A percentile compares a stretch with the other conserved stretches of the same genome.
These are phyloP conservation scores for Linepithema humile DNA, from an alignment of 1,140 invertebrate genomes.

Conservation along the genomic window DNA sequence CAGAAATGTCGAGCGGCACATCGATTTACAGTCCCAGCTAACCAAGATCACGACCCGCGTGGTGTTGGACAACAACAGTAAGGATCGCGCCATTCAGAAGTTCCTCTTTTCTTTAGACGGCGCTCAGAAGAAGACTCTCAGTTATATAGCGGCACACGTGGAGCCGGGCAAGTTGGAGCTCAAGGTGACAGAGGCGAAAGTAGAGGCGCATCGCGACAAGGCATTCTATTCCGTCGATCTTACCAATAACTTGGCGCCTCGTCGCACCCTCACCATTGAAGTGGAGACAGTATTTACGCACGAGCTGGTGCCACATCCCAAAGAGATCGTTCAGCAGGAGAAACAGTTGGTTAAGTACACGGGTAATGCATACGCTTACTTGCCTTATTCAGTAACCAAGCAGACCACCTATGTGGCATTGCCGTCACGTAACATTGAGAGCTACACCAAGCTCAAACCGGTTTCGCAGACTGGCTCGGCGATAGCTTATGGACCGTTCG, in stretches of 20 bases:
- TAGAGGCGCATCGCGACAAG: conserved; percentile 84
- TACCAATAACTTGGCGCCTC: conserved; percentile 86
- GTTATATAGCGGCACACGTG: conserved; percentile 89
- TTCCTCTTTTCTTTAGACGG: conserved; percentile 91
- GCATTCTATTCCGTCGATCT: conserved; percentile 87
- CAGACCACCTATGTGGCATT: conserved; percentile 94
- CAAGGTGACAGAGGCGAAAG: conserved; percentile 85
- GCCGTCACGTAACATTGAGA: conserved; percentile 92
- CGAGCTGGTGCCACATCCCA: conserved; percentile 92
- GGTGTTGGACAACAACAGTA: conserved; percentile 92
- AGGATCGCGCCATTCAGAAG: conserved; percentile 86
- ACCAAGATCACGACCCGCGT: conserved; percentile 93
- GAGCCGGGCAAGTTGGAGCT: conserved; percentile 88
- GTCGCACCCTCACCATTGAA: conserved; percentile 86
- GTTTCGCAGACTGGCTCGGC: conserved; percentile 90
- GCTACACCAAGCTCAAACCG: conserved; percentile 94
- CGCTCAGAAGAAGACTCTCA: conserved; percentile 87
- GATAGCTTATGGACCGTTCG: conserved; percentile 95
- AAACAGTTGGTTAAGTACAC: conserved; percentile 95
- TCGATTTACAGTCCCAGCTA: conserved; percentile 95
- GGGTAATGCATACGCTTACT: conserved; percentile 94
- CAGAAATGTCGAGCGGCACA: conserved; percentile 92
- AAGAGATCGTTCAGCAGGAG: conserved; percentile 95
- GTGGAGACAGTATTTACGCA: conserved; percentile 92
- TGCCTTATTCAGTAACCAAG: conserved; percentile 91